Conservation (phyloP, 1,140 invertebrate genomes). For the Drosophila chauvacae region DNA sequence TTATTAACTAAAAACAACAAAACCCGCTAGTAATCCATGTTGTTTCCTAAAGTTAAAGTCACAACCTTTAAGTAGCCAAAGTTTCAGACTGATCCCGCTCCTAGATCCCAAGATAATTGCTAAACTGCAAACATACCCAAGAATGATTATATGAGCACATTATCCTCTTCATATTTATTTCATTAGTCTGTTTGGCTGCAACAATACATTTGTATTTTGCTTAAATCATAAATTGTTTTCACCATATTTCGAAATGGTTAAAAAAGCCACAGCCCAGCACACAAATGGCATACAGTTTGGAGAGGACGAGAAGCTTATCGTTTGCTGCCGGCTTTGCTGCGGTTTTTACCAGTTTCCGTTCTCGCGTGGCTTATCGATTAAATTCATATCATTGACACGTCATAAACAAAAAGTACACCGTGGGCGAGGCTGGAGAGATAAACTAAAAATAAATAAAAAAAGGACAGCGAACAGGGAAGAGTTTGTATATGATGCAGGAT, state of each 20-base stretch:
- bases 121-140: not conserved
- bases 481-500: constrained; percentile 9
- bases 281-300: not conserved
- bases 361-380: constrained; percentile 50
- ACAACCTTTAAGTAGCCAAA: not conserved
- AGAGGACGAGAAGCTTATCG: constrained; percentile 38
- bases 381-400: constrained; percentile 54
- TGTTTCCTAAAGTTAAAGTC: not conserved
- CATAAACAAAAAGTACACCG: constrained; percentile 42
- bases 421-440: constrained; percentile 13
- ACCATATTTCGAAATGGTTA: constrained; percentile 32
- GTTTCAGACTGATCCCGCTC: not conserved
- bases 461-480: no score
- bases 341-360: constrained; percentile 46
- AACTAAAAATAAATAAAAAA: constrained; percentile 50
- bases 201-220: constrained; percentile 27
- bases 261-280: constrained; percentile 31
- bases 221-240: constrained; percentile 49
- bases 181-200: constrained; percentile 19
- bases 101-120: not conserved
- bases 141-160: constrained; percentile 1
- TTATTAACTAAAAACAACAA: not conserved
- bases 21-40: not conserved
- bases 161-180: constrained; percentile 24
- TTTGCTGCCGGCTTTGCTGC: constrained; percentile 39